These are phyloP conservation scores for Leptopilina clavipes DNA, from an alignment of 1,140 invertebrate species.

Conservation along the genomic window DNA sequence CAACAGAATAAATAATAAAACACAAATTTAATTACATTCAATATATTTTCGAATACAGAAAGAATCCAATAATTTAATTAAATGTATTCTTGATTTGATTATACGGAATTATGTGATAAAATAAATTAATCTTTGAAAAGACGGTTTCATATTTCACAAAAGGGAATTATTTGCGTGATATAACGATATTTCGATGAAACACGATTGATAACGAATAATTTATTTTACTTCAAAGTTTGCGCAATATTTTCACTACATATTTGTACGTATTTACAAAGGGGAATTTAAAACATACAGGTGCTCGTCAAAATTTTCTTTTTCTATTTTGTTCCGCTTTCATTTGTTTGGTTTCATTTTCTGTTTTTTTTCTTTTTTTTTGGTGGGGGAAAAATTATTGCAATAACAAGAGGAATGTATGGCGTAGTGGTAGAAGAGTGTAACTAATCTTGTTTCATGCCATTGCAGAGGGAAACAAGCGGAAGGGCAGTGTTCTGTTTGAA, in stretches of 20 bases:
- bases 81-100: no score
- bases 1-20: no score
- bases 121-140: background rate
- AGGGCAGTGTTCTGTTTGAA: conserved; percentile 47
- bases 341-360: background rate
- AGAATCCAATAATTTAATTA: no score
- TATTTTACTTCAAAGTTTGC: conserved; percentile 24
- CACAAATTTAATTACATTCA: no score
- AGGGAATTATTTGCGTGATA: background rate
- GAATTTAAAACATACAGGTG: conserved; percentile 8
- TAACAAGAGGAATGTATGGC: conserved; percentile 19
- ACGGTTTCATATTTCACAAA: background rate
- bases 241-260: conserved; percentile 12
- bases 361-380: background rate
- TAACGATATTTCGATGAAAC: background rate
- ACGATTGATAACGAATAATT: conserved; percentile 22
- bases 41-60: no score
- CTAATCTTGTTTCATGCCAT: conserved; percentile 43
- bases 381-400: conserved; percentile 3
- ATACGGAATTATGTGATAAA: background rate
- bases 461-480: conserved; percentile 46
- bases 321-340: background rate
- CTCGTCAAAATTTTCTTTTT: background rate
- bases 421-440: background rate
- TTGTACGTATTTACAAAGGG: background rate